Evolutionary conservation across 2,797 vertebrate genomes (phyloP).

Genomic region (Premnoplex brunnescens): DNA sequence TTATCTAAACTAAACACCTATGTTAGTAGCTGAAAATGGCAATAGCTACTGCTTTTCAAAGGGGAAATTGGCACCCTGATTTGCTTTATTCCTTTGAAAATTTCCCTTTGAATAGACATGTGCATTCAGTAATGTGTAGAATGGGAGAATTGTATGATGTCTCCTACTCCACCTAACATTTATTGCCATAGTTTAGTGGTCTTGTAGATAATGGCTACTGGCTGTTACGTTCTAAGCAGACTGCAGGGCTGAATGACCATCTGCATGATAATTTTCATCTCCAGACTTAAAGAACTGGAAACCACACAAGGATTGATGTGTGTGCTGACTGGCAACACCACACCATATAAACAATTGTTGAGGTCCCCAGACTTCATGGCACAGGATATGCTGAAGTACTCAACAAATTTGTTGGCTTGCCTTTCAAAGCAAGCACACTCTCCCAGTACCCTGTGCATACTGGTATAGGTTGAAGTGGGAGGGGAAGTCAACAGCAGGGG

Average conservation of each 20-base stretch:
- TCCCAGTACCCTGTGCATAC: background rate
- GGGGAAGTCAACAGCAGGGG: background rate
- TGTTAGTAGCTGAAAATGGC: background rate
- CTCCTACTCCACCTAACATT: background rate
- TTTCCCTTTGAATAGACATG: background rate
- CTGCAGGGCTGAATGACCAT: background rate
- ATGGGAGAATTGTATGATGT: background rate
- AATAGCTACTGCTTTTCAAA: background rate
- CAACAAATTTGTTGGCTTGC: background rate
- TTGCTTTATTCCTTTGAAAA: background rate
- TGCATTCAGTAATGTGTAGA: background rate
- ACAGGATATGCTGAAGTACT: background rate
- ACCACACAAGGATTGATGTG: fast-evolving
- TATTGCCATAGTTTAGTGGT: background rate
- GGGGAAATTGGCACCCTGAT: background rate
- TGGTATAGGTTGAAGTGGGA: background rate
- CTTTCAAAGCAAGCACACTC: background rate
- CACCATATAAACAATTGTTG: background rate
- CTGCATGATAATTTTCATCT: background rate
- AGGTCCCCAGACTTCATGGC: background rate
- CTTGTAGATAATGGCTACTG: background rate
- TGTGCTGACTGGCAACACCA: background rate
- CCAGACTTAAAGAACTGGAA: background rate
- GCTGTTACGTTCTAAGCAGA: background rate
- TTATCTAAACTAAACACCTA: background rate